Percentiles rank a stretch among this genome's conserved stretches.
phyloP scores from a whole-genome alignment of 2,113 vertebrate genomes.

The Microcebus lehilahytsara region DNA sequence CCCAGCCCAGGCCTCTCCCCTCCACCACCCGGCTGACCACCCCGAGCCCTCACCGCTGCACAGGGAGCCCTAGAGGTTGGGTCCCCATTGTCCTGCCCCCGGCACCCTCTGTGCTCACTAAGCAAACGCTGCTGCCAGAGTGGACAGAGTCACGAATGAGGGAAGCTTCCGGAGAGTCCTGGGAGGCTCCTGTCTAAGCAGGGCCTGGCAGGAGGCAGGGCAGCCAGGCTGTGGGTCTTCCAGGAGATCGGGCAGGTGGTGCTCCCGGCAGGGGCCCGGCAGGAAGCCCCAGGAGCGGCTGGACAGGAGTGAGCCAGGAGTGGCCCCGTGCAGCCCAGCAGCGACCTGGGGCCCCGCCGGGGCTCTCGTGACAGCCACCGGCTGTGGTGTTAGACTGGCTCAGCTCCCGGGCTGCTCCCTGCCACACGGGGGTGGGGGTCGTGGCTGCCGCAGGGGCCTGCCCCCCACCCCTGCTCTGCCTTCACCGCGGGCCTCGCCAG shows the following conservation, averaged over 20 bases:
- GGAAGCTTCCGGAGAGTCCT: not conserved
- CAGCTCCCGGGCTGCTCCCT: not conserved
- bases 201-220: not conserved
- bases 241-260: not conserved
- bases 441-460: too few species aligned
- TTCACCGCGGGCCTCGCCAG: fast-evolving
- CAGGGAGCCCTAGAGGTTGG: not conserved
- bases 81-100: not conserved
- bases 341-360: fast-evolving
- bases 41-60: not conserved
- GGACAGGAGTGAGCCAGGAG: not conserved
- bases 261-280: too few species aligned
- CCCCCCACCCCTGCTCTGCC: not conserved
- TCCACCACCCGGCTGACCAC: not conserved
- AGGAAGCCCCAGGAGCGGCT: not conserved
- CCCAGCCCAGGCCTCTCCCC: too few species aligned
- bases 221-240: not conserved
- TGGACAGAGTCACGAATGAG: fast-evolving
- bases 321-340: not conserved
- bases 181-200: not conserved
- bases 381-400: not conserved
- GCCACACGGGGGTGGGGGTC: fast-evolving
- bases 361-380: fast-evolving
- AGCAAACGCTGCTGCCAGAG: fast-evolving
- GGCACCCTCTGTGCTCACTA: not conserved